Conservation (phyloP, 2,888 invertebrate genomes). For the Drosophila seclusa region DNA sequence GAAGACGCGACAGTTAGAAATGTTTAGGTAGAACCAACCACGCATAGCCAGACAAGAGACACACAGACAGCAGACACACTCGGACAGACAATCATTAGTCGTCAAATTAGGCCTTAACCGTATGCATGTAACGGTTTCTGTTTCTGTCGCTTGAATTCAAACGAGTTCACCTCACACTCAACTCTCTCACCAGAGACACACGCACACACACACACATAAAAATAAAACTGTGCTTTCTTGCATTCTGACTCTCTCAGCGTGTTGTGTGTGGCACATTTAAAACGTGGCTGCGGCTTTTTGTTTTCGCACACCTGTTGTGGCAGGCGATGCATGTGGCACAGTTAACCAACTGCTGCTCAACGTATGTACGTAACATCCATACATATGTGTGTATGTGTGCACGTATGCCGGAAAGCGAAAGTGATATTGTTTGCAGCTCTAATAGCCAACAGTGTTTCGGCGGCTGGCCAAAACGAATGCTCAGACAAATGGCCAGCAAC, state of each 20-base stretch:
- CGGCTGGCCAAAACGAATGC: constrained; percentile 52
- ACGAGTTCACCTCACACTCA: constrained; percentile 26
- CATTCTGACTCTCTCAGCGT: constrained; percentile 46
- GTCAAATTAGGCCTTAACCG: constrained; percentile 60
- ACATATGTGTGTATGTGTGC: constrained; percentile 12
- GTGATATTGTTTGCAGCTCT: constrained; percentile 66
- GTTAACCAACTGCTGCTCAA: constrained; percentile 31
- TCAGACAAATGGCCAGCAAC: constrained; percentile 60
- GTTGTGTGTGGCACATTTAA: constrained; percentile 23
- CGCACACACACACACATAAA: background rate
- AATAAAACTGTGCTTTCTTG: constrained; percentile 38
- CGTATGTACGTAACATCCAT: constrained; percentile 8
- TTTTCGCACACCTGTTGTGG: constrained; percentile 67
- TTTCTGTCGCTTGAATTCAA: constrained; percentile 35
- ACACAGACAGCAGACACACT: background rate
- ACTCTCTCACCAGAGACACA: constrained; percentile 8
- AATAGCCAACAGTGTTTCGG: constrained; percentile 45
- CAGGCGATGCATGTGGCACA: constrained; percentile 47
- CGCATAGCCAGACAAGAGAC: background rate
- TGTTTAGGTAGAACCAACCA: background rate
- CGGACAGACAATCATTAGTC: constrained; percentile 7
- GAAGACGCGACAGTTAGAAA: background rate
- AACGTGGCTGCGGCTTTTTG: background rate
- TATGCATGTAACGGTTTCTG: constrained; percentile 73
- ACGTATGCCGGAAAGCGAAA: constrained; percentile 70